Evolutionary conservation across 2,888 invertebrate species (phyloP).

Genomic region (Campaea margaritaria): DNA sequence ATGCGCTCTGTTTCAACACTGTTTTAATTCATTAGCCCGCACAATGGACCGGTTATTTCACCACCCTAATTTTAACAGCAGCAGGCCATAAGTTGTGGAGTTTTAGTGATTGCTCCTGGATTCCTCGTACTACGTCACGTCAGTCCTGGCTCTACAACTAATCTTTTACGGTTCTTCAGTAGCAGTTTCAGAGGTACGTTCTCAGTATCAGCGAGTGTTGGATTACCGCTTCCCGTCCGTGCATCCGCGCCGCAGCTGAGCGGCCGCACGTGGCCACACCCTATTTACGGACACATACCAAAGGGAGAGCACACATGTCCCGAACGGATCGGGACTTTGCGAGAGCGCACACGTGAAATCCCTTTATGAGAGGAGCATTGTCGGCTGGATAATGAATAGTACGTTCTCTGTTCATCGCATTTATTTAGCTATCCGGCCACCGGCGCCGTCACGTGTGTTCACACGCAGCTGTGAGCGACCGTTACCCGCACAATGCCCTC

Average conservation of each 20-base stretch:
- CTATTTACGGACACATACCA: slow-evolving; percentile 83
- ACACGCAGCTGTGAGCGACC: slow-evolving; percentile 83
- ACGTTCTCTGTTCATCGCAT: slow-evolving; percentile 74
- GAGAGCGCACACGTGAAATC: slow-evolving; percentile 84
- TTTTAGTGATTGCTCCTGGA: slow-evolving; percentile 12
- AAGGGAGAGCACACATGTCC: slow-evolving; percentile 84
- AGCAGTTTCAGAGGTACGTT: slow-evolving; percentile 62
- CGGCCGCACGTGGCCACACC: slow-evolving; percentile 84
- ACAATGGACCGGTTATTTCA: slow-evolving; percentile 69
- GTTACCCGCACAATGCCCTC: slow-evolving; percentile 85
- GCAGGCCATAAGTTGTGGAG: slow-evolving; percentile 18
- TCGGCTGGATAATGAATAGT: slow-evolving; percentile 82
- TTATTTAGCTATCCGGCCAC: slow-evolving; percentile 85
- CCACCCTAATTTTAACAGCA: slow-evolving; percentile 55
- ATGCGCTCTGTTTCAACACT: slow-evolving; percentile 76
- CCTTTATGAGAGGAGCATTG: slow-evolving; percentile 83
- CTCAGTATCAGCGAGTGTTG: slow-evolving; percentile 75
- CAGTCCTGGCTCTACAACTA: neutral
- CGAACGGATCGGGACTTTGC: slow-evolving; percentile 83
- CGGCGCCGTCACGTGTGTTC: slow-evolving; percentile 81
- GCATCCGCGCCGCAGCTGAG: slow-evolving; percentile 83
- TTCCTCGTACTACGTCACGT: neutral
- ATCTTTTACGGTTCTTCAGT: slow-evolving; percentile 41
- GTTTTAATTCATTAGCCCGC: slow-evolving; percentile 80
- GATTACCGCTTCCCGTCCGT: slow-evolving; percentile 83